Evolutionary conservation across 2,797 vertebrate species (phyloP).

Genomic region (Alauda arvensis): DNA sequence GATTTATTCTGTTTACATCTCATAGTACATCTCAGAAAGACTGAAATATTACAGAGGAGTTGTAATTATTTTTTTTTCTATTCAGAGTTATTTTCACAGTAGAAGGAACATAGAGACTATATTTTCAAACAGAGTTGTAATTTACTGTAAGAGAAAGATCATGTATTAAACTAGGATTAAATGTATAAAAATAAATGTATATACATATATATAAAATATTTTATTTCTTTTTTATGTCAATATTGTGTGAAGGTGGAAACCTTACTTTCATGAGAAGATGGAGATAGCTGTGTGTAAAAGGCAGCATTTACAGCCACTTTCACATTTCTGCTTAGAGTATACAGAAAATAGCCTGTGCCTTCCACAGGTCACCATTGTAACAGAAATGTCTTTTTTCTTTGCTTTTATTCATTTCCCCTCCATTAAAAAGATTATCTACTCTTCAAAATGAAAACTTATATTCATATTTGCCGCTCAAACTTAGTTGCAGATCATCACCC

Average conservation of each 20-base stretch:
- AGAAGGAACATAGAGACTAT: background rate
- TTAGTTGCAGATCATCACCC: background rate
- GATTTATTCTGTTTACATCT: background rate
- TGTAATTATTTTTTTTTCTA: background rate
- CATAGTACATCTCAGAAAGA: background rate
- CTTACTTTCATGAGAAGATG: background rate
- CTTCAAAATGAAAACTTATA: background rate
- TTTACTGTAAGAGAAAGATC: background rate
- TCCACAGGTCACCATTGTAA: background rate
- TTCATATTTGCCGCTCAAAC: background rate
- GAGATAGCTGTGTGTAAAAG: background rate
- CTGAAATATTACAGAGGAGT: background rate
- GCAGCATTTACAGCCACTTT: background rate
- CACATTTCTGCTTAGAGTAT: background rate
- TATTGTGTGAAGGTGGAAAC: background rate
- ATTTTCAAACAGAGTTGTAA: background rate
- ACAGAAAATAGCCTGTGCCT: background rate
- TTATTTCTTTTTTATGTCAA: background rate
- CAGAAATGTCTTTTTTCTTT: background rate
- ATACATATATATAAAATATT: background rate
- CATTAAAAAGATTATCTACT: background rate
- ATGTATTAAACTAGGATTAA: background rate
- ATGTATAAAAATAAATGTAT: background rate
- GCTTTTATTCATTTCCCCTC: background rate
- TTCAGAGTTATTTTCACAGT: background rate